phyloP scores from a whole-genome alignment of 2,797 vertebrate genomes.

The Anguilla marmorata region DNA sequence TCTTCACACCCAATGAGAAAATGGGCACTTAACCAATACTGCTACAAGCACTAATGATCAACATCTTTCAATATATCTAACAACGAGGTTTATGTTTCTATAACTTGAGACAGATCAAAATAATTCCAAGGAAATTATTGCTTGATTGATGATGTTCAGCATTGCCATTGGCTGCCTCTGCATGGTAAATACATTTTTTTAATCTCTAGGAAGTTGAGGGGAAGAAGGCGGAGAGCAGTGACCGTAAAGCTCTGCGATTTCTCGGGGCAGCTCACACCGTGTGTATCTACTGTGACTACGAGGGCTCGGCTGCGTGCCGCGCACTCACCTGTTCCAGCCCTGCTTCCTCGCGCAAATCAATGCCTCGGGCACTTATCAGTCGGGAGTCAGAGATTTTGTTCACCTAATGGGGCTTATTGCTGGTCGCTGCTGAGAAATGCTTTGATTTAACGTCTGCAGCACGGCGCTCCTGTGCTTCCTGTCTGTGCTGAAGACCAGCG shows the following conservation, averaged over 20 bases:
- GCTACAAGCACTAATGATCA: background rate
- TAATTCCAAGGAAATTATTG: background rate
- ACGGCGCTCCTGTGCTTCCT: slow-evolving; percentile 1
- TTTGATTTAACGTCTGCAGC: slow-evolving; percentile 23
- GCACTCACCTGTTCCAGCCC: slow-evolving; percentile 45
- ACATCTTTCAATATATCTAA: too few relatives aligned
- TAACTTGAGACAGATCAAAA: background rate
- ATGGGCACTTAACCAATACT: background rate
- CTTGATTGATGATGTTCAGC: background rate
- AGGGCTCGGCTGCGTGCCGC: slow-evolving; percentile 3
- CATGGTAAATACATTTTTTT: slow-evolving; percentile 25
- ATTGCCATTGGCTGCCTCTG: background rate
- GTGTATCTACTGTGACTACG: background rate
- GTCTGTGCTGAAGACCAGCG: slow-evolving; percentile 12
- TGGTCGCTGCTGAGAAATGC: background rate
- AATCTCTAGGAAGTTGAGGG: background rate
- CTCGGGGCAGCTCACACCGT: background rate
- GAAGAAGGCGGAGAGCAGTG: background rate
- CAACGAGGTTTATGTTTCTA: background rate
- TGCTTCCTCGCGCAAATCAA: slow-evolving; percentile 36
- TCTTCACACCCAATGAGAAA: background rate
- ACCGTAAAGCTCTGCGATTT: slow-evolving; percentile 29
- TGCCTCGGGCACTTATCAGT: slow-evolving; percentile 11
- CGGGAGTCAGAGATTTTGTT: slow-evolving; percentile 25
- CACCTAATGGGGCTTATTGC: slow-evolving; percentile 30